These are phyloP conservation scores for Orthosia incerta DNA, from an alignment of 2,888 invertebrate species.

Conservation along the genomic window DNA sequence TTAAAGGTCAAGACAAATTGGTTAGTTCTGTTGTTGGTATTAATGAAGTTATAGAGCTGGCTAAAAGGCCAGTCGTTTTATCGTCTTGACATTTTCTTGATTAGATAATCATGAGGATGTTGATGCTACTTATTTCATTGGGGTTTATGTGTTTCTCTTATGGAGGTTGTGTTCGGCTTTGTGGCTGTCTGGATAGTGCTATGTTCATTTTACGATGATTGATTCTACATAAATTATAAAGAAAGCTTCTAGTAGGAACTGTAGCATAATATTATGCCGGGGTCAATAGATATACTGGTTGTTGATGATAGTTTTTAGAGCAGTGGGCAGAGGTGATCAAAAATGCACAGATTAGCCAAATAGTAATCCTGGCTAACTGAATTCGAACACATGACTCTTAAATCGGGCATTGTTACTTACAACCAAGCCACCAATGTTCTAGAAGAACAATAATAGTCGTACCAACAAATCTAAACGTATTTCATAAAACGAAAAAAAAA, in stretches of 20 bases:
- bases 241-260: background rate
- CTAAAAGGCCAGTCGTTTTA: slow-evolving; percentile 48
- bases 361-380: too few relatives aligned
- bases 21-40: slow-evolving; percentile 37
- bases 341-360: too few relatives aligned
- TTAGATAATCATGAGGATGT: slow-evolving; percentile 58
- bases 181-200: background rate
- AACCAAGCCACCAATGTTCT: too few relatives aligned
- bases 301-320: too few relatives aligned
- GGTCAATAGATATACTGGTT: too few relatives aligned
- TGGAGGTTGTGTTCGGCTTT: background rate
- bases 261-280: background rate
- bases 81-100: slow-evolving; percentile 60
- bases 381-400: too few relatives aligned
- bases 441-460: too few relatives aligned
- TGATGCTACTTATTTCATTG: slow-evolving; percentile 43
- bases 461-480: too few relatives aligned
- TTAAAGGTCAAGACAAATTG: background rate
- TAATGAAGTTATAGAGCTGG: slow-evolving; percentile 53
- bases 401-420: too few relatives aligned
- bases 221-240: background rate
- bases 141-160: slow-evolving; percentile 34
- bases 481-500: too few relatives aligned
- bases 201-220: background rate
- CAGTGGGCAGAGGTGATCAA: too few relatives aligned